These are phyloP conservation scores for Sitophilus oryzae DNA, from an alignment of 1,140 invertebrate genomes.

Conservation along the genomic window DNA sequence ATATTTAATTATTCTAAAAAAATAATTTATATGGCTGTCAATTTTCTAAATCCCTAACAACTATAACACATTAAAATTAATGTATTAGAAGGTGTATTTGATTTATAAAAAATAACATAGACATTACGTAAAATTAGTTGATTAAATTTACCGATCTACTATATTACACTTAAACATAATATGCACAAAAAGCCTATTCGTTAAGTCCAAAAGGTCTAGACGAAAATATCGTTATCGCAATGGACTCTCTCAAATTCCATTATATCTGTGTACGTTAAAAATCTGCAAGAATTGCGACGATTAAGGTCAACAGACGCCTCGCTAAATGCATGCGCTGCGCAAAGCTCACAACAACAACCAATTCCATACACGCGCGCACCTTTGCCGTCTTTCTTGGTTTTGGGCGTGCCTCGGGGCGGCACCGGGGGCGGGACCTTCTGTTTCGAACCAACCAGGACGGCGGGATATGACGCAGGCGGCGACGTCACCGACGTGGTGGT, in stretches of 20 bases:
- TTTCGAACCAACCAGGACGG: slow-evolving; percentile 51
- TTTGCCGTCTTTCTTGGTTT: slow-evolving; percentile 49
- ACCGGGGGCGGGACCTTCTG: slow-evolving; percentile 72
- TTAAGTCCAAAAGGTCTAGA: too few relatives aligned
- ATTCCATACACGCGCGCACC: slow-evolving; percentile 32
- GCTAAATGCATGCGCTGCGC: background rate
- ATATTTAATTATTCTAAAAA: too few relatives aligned
- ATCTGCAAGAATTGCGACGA: background rate
- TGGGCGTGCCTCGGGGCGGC: slow-evolving; percentile 71
- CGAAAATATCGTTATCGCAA: background rate
- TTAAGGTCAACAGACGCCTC: too few relatives aligned
- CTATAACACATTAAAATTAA: too few relatives aligned
- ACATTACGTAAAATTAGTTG: too few relatives aligned
- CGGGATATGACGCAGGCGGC: slow-evolving; percentile 50
- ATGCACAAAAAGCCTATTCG: too few relatives aligned
- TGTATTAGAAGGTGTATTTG: too few relatives aligned
- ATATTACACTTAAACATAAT: too few relatives aligned
- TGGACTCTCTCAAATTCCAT: background rate
- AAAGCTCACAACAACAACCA: slow-evolving; percentile 6
- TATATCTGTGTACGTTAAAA: background rate
- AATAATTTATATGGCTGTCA: too few relatives aligned
- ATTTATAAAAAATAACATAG: too few relatives aligned
- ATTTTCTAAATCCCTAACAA: too few relatives aligned
- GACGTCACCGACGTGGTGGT: slow-evolving; percentile 50
- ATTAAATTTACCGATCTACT: too few relatives aligned